Percentiles rank a stretch among this genome's conserved stretches.
phyloP scores from a whole-genome alignment of 2,797 vertebrate genomes.

The Chloroceryle amazona region DNA sequence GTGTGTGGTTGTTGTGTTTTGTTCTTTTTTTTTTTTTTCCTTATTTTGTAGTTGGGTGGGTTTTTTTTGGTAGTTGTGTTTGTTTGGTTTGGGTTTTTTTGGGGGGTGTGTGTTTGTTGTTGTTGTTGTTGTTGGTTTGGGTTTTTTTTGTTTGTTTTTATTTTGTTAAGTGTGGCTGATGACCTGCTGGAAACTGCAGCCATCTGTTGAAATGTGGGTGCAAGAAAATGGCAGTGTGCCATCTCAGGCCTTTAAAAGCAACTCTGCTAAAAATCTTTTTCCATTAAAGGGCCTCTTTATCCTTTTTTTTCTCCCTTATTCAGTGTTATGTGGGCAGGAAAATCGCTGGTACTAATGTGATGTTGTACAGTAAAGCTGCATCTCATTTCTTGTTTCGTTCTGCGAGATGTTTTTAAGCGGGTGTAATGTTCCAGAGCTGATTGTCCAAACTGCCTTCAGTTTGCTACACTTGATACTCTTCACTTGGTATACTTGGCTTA shows the following conservation, averaged over 20 bases:
- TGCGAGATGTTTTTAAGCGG: neutral
- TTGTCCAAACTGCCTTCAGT: neutral
- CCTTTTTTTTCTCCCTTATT: neutral
- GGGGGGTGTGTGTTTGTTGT: too few relatives aligned
- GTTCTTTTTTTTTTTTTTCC: neutral
- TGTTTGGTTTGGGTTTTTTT: too few relatives aligned
- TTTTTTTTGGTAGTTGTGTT: neutral
- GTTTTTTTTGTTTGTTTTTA: neutral
- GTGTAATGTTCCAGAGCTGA: neutral
- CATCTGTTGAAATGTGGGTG: neutral
- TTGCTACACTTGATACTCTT: neutral
- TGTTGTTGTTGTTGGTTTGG: too few relatives aligned
- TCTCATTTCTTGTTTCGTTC: neutral
- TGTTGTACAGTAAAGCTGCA: neutral
- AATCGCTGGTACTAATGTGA: neutral
- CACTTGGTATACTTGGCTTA: neutral
- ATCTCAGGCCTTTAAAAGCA: neutral
- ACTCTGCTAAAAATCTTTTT: neutral
- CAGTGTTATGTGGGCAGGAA: neutral
- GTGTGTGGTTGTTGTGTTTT: too few relatives aligned
- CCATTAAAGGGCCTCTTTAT: neutral
- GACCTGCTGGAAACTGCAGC: neutral
- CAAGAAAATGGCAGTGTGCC: neutral
- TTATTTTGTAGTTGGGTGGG: neutral
- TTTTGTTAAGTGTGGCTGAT: neutral